These are phyloP conservation scores for Drosophila kurseongensis DNA, from an alignment of 1,140 invertebrate genomes.

Conservation along the genomic window DNA sequence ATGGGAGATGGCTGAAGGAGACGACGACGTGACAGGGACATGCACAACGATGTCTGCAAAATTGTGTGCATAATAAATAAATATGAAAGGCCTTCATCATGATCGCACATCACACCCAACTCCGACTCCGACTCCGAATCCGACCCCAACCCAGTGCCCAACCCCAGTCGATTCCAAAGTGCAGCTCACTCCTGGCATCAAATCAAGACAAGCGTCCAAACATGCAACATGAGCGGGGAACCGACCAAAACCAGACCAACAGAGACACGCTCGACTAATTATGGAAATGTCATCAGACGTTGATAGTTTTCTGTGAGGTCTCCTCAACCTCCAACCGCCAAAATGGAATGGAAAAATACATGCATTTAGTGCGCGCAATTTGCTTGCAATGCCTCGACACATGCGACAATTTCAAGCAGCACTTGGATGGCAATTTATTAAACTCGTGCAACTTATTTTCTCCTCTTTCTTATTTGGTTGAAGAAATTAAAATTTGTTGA, in stretches of 20 bases:
- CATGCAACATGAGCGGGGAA: conserved; percentile 39
- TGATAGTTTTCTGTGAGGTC: conserved; percentile 62
- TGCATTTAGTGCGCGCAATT: conserved; percentile 70
- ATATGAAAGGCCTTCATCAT: conserved; percentile 57
- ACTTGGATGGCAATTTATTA: conserved; percentile 75
- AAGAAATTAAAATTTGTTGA: conserved; percentile 68
- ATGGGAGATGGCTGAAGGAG: conserved; percentile 51
- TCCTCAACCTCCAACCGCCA: not conserved
- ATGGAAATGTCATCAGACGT: conserved; percentile 79
- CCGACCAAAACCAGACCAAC: conserved; percentile 38
- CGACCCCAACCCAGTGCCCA: too few relatives aligned
- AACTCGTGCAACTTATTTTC: conserved; percentile 30
- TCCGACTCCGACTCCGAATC: not conserved
- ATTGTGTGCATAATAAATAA: conserved; percentile 79
- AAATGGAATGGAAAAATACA: conserved; percentile 45
- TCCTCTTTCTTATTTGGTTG: conserved; percentile 8
- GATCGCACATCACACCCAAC: conserved; percentile 19
- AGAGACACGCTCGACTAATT: conserved; percentile 76
- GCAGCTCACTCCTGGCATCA: conserved; percentile 63
- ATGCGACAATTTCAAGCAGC: conserved; percentile 71
- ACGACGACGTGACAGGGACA: conserved; percentile 60
- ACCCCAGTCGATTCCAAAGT: conserved; percentile 29
- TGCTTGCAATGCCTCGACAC: conserved; percentile 74
- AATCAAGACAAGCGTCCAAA: conserved; percentile 75
- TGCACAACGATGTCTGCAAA: conserved; percentile 72